Evolutionary conservation across 2,888 invertebrate genomes (phyloP).

Genomic region (Drosophila anceps): DNA sequence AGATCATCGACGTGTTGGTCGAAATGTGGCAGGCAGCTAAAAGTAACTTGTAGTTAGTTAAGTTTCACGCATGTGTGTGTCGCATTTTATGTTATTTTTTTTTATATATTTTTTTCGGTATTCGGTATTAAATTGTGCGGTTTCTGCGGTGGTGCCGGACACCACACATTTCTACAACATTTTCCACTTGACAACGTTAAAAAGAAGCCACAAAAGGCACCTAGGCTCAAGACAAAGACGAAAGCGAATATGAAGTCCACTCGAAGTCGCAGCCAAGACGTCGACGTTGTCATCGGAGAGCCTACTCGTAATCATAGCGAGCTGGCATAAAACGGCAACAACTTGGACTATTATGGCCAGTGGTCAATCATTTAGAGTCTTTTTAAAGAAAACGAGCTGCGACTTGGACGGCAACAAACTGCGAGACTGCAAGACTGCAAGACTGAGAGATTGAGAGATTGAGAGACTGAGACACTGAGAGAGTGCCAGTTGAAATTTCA

Average conservation of each 20-base stretch:
- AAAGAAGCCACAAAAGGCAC: slow-evolving; percentile 74
- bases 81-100: slow-evolving; percentile 48
- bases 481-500: slow-evolving; percentile 69
- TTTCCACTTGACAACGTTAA: slow-evolving; percentile 82
- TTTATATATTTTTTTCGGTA: slow-evolving; percentile 66
- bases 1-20: slow-evolving; percentile 40
- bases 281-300: slow-evolving; percentile 55
- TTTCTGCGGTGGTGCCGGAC: slow-evolving; percentile 76
- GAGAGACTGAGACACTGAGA: slow-evolving; percentile 2
- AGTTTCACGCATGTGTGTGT: slow-evolving; percentile 38
- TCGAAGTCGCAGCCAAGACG: slow-evolving; percentile 20
- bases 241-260: slow-evolving; percentile 29
- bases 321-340: slow-evolving; percentile 58
- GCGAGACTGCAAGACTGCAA: not conserved
- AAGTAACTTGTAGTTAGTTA: slow-evolving; percentile 47
- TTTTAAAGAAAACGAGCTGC: slow-evolving; percentile 50
- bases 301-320: slow-evolving; percentile 50
- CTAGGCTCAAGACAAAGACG: slow-evolving; percentile 31
- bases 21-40: slow-evolving; percentile 48
- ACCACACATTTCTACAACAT: slow-evolving; percentile 74
- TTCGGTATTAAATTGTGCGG: slow-evolving; percentile 82
- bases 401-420: slow-evolving; percentile 7
- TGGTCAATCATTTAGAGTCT: slow-evolving; percentile 74
- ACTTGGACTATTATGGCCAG: slow-evolving; percentile 74
- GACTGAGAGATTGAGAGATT: too few species aligned